Evolutionary conservation across 2,113 vertebrate genomes (phyloP), one percentile per base, ranked within the genome.

Genomic region (Microtus pennsylvanicus): DNA sequence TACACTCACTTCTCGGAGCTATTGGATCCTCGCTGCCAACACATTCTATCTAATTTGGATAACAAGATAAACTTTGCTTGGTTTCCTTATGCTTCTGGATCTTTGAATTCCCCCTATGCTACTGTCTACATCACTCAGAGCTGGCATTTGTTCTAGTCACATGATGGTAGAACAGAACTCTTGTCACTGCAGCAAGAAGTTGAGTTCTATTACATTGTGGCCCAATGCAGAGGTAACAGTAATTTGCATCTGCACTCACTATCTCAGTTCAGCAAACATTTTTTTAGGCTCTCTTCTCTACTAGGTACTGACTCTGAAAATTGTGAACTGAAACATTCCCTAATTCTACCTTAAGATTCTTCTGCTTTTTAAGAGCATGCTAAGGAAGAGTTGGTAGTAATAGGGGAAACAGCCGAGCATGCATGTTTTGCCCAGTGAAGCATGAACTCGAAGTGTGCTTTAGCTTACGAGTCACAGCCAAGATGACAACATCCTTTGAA

Each of bases 401-500:
- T 42, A 87, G 75, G 21, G 24, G 35, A 94, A 97, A 76, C 14
- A 93, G 55, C 63, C 93, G 70, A 94, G 85, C 69, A 72, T 65
- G n/a, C 52, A 42, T 70, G 38, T 35, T 94, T 93, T 87, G 19
- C 52, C 69, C 90, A 88, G 69, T 63, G 83, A 81, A 92, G 70
- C 65, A 16, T 30, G n/a, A 89, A 80, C 69, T 38, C 63, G 38
- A 78, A 26, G 28, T 87, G 83, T 92, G 72, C 76, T 81, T 94
- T 72, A 52, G 80, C 65, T 90, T 85, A 86, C 47, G 38, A 97
- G 82, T 96, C 89, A 89, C 7, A 89, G 90, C 55, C 67, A 42
- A 63, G 52, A 82, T 86, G 47, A 92, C 88, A 93, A 90, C 63
- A 93, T 91, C 65, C 83, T 95, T 93, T 94, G 75, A 96, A 94